Percentiles rank a stretch among this genome's conserved stretches.
Conservation (phyloP, 2,888 invertebrate genomes). For the Plebejus argus region DNA sequence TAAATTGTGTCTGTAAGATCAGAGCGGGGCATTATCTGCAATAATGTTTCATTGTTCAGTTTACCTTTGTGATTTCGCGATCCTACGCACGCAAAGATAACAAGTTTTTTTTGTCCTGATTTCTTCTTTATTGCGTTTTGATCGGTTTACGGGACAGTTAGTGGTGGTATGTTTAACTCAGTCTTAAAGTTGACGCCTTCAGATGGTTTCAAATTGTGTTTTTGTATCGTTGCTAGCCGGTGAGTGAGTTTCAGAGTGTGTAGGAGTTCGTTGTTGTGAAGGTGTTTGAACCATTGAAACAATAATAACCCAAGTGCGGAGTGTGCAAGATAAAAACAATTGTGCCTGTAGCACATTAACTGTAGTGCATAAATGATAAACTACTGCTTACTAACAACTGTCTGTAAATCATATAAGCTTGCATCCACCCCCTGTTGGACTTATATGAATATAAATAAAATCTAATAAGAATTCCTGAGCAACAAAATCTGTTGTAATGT, state of each 20-base stretch:
- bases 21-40: slow-evolving; percentile 55
- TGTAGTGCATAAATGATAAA: neutral
- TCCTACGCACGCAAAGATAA: slow-evolving; percentile 65
- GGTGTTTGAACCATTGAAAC: slow-evolving; percentile 5
- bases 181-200: slow-evolving; percentile 44
- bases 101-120: slow-evolving; percentile 62
- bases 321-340: neutral
- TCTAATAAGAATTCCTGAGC: neutral
- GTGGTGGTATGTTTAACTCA: slow-evolving; percentile 12
- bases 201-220: slow-evolving; percentile 72
- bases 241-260: slow-evolving; percentile 47
- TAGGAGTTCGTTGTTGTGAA: neutral
- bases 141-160: slow-evolving; percentile 4
- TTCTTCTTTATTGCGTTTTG: slow-evolving; percentile 52
- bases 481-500: neutral
- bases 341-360: neutral
- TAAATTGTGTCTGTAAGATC: slow-evolving; percentile 52
- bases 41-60: slow-evolving; percentile 64
- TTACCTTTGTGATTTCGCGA: slow-evolving; percentile 72
- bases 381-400: neutral
- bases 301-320: neutral
- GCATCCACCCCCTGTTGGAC: neutral
- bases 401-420: neutral
- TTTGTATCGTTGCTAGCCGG: slow-evolving; percentile 60
- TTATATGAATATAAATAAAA: neutral